Percentiles rank a stretch among this genome's conserved stretches.
Evolutionary conservation across 2,797 vertebrate species (phyloP).

Genomic region (Distichodus sexfasciatus): DNA sequence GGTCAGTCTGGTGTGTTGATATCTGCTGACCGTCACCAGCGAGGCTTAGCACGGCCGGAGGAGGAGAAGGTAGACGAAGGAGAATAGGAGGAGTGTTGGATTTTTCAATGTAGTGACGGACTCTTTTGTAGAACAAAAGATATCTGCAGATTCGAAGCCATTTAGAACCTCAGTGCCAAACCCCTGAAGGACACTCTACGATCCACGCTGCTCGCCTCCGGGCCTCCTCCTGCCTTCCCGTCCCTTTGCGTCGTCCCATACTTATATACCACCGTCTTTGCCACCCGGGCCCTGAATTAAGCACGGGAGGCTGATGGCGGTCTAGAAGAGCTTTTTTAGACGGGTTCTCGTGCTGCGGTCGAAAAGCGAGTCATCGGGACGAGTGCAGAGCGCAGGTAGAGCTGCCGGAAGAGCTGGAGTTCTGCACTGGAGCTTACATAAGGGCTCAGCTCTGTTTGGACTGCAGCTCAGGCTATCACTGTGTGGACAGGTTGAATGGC

Average conservation of each 20-base stretch:
- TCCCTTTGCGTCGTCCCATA: no score
- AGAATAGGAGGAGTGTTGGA: slow-evolving; percentile 1
- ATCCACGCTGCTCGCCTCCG: no score
- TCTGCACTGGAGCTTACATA: slow-evolving; percentile 29
- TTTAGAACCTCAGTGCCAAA: not conserved
- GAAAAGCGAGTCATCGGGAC: no score
- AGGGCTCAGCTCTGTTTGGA: slow-evolving; percentile 35
- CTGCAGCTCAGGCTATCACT: slow-evolving; percentile 15
- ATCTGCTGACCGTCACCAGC: slow-evolving; percentile 16
- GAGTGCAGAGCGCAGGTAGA: no score
- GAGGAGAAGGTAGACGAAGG: not conserved
- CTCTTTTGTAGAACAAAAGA: slow-evolving; percentile 29
- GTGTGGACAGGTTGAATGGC: slow-evolving; percentile 28
- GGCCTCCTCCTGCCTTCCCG: no score
- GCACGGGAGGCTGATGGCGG: no score
- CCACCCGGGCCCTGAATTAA: no score
- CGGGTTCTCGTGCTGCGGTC: no score
- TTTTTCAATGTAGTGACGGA: no score
- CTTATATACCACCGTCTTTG: no score
- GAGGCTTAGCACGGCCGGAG: not conserved
- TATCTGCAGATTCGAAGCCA: not conserved
- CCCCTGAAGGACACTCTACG: no score
- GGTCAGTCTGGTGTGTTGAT: not conserved
- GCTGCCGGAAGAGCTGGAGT: slow-evolving; percentile 18
- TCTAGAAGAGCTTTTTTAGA: no score